Percentiles rank a stretch among this genome's conserved stretches.
Conservation (phyloP, 1,140 invertebrate genomes). For the Zaprionus tsacasi region DNA sequence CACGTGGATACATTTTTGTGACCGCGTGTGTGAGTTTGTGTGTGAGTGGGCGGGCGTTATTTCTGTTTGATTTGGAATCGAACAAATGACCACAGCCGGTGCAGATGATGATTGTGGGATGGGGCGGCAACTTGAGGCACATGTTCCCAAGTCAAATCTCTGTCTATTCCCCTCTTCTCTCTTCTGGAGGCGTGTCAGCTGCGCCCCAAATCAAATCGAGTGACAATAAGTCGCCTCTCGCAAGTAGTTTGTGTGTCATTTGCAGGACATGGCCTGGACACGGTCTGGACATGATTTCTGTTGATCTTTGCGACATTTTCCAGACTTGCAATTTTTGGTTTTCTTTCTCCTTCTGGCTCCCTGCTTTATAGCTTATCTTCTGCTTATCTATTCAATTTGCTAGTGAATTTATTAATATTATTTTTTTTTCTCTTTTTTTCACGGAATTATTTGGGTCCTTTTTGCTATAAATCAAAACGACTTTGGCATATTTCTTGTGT, state of each 20-base stretch:
- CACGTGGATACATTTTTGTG: conserved; percentile 53
- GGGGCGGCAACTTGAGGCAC: conserved; percentile 22
- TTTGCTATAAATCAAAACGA: conserved; percentile 60
- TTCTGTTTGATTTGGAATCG: conserved; percentile 25
- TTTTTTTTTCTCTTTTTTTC: conserved; percentile 4
- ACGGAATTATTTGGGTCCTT: conserved; percentile 7
- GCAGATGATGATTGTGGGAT: not conserved
- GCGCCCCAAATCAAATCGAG: conserved; percentile 57
- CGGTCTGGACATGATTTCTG: not conserved
- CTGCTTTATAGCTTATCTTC: conserved; percentile 22
- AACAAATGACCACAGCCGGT: conserved; percentile 36
- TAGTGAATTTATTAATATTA: conserved; percentile 71
- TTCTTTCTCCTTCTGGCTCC: conserved; percentile 19
- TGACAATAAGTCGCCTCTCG: conserved; percentile 27
- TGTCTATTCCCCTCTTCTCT: not conserved
- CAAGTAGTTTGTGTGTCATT: conserved; percentile 28
- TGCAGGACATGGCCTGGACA: conserved; percentile 25
- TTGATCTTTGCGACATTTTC: conserved; percentile 12
- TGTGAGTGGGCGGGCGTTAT: conserved; percentile 3
- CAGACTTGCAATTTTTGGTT: not conserved
- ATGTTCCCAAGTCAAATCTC: conserved; percentile 71
- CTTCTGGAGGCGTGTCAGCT: conserved; percentile 42
- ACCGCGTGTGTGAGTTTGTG: not conserved
- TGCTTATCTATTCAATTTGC: conserved; percentile 67
- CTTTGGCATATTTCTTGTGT: conserved; percentile 42